Base-by-base conservation (phyloP, 2,888 invertebrate genomes). In the Strigamia transsilvanica region DNA sequence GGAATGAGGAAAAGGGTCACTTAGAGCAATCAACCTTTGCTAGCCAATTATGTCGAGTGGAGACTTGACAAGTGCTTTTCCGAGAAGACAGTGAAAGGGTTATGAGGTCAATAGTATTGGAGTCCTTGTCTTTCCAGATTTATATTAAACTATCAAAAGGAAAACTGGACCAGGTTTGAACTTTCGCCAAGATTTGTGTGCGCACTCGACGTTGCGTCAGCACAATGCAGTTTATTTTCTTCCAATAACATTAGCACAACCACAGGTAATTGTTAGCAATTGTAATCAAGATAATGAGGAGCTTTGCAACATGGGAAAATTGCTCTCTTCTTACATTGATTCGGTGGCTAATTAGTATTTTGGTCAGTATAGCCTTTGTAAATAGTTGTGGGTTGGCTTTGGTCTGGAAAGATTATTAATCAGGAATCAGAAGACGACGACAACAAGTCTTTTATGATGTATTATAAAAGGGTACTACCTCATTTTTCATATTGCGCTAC, bases 1-100 rank as follows among this genome's bases (percentile, higher is more conserved):
- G 73, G 73, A 73, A 73, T 73, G 73, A 73, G 73, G 73, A 73
- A 73, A 73, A 73, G 73, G 73, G 73, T 73, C 73, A 73, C 73
- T 73, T 9, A 73, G 73, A 73, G 73, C 73, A 73, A 73, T 73
- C 73, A 73, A 73, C 73, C 73, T 73, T 73, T 73, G 73, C 73
- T 73, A 73, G 73, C 73, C 73, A 73, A 73, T 73, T 73, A 73
- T 27, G 27, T 73, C 73, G 73, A 32, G 73, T 32, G 32, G 73
- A 27, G 32, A 32, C 73, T 73, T 73, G 73, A 73, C 73, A 73
- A 73, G 73, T 32, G 73, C 73, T 73, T 73, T 73, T 73, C 32
- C 73, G 27, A 73, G 27, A 32, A 73, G 73, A 73, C 73, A 73
- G 27, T 73, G 73, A 73, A 73, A 73, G 73, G 73, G 73, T 73